These are phyloP conservation scores for Formica exsecta DNA, from an alignment of 1,140 invertebrate genomes.

Conservation along the genomic window DNA sequence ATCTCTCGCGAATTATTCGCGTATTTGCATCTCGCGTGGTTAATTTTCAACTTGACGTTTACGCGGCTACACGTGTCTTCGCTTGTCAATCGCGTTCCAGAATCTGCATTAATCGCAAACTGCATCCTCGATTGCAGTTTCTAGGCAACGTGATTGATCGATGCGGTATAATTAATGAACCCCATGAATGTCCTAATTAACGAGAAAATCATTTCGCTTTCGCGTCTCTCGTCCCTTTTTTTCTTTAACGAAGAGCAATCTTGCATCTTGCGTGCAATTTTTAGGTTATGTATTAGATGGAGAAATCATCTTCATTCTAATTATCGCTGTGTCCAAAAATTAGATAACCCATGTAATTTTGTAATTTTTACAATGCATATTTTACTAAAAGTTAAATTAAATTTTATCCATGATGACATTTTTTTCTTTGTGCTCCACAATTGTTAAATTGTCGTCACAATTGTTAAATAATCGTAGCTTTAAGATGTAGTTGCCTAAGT, in stretches of 20 bases:
- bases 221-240: background rate
- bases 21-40: background rate
- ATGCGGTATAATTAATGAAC: constrained; percentile 62
- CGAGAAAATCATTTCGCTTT: background rate
- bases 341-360: background rate
- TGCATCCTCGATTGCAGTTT: constrained; percentile 74
- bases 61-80: background rate
- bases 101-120: constrained; percentile 29
- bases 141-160: constrained; percentile 82
- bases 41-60: background rate
- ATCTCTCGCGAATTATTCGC: background rate
- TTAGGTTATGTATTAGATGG: constrained; percentile 59
- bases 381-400: background rate
- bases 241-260: background rate
- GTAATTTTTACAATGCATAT: background rate
- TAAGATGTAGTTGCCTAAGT: background rate
- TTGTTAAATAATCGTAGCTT: background rate
- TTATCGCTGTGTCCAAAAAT: background rate
- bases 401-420: background rate
- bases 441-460: no score
- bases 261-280: background rate
- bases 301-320: background rate
- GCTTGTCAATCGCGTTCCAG: background rate
- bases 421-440: background rate
- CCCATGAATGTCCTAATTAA: background rate